Base-by-base conservation (phyloP, 2,797 vertebrate species). In the Propithecus perrieri region DNA sequence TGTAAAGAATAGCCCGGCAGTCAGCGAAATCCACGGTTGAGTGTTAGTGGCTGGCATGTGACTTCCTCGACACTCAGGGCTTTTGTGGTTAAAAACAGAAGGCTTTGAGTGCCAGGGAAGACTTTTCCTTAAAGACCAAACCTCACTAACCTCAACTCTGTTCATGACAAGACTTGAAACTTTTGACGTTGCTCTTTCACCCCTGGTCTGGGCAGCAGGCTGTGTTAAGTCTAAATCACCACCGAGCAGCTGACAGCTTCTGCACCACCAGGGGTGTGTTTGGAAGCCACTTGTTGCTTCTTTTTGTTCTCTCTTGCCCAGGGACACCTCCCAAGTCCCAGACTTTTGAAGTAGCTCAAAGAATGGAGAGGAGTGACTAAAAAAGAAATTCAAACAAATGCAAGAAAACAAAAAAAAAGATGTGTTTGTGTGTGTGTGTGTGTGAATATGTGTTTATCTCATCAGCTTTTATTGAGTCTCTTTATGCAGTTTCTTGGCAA, bases 31-130 rank as follows among this genome's bases (percentile, higher is more conserved):
- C 67, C 7, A 14, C 24, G 28, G 88, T 4, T 80, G 85, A 79
- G 69, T 71, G 53, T 91, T 75, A 30, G 28, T 57, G 92, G 50
- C 71, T 83, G 69, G 83, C 28, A 26, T 38, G 69, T 53, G 53
- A 89, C 76, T 75, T 79, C 35, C 33, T 90, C 43, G 30, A 65
- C 84, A 91, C 35, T 22, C 35, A 33, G n/a, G 84, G 57, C 43
- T 86, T 92, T 75, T 48, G 33, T 95, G 79, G 81, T 92, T 97
- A 76, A 67, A 88, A 83, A 50, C 41, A 79, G 87, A 89, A 94
- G 81, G 81, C 46, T n/a, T 20, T 90, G 55, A 43, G n/a, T 57
- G 67, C 12, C 9, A 46, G 46, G 1, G 57, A 85, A 86, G 48
- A 57, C 72, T 80, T 91, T 91, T 67, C 76, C 95, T 80, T 80